A percentile compares a stretch with the other conserved stretches of the same genome.
phyloP scores from a whole-genome alignment of 2,113 vertebrate genomes.

The Semnornis frantzii region DNA sequence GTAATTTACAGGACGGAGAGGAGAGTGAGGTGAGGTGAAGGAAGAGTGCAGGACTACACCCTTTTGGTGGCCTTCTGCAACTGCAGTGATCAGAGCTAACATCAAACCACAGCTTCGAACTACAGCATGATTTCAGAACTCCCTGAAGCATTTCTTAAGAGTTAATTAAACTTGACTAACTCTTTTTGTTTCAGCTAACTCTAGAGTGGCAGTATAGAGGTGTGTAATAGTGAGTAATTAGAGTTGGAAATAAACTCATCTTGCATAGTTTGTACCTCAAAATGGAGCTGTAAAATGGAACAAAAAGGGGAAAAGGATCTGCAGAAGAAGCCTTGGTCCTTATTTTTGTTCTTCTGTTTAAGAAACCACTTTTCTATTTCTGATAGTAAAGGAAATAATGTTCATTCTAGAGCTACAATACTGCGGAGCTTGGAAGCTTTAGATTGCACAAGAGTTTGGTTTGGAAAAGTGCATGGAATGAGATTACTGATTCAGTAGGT shows the following conservation, averaged over 20 bases:
- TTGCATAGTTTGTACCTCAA: neutral
- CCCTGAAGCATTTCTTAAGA: slow-evolving; percentile 17
- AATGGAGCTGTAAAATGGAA: neutral
- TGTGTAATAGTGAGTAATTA: neutral
- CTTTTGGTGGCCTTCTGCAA: slow-evolving; percentile 50
- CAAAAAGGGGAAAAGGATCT: neutral
- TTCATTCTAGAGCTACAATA: neutral
- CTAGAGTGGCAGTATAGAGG: neutral
- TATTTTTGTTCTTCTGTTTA: neutral
- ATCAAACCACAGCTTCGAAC: neutral
- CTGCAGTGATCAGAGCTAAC: slow-evolving; percentile 13
- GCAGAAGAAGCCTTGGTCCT: neutral
- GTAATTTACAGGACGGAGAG: neutral
- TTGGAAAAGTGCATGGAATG: neutral
- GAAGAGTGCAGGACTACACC: slow-evolving; percentile 60
- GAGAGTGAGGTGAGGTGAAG: neutral
- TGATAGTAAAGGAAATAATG: neutral
- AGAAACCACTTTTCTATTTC: neutral
- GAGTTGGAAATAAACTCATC: neutral
- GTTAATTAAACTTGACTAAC: slow-evolving; percentile 38
- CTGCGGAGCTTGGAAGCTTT: neutral
- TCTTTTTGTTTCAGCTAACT: slow-evolving; percentile 12
- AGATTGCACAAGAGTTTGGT: neutral
- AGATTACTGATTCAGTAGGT: neutral
- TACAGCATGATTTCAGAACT: neutral